Evolutionary conservation across 2,888 invertebrate species (phyloP).

Genomic region (Autographa pulchrina): DNA sequence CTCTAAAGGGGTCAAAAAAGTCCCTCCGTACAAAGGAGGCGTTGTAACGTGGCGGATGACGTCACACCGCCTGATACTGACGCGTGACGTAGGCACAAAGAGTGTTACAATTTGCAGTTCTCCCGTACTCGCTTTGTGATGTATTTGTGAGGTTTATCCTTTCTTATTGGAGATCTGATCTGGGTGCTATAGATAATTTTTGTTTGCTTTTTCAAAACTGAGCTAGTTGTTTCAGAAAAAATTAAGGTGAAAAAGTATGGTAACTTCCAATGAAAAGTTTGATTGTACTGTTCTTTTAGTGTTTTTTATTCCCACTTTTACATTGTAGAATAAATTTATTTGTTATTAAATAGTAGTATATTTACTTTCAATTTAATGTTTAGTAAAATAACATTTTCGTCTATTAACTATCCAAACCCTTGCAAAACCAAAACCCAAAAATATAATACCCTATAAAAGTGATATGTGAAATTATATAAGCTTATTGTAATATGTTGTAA

Average conservation of each 20-base stretch:
- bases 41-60: conserved; percentile 33
- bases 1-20: conserved; percentile 1
- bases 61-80: conserved; percentile 55
- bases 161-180: conserved; percentile 42
- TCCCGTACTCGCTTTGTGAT: conserved; percentile 31
- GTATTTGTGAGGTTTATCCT: conserved; percentile 19
- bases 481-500: background rate
- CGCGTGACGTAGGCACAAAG: conserved; percentile 64
- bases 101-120: conserved; percentile 52
- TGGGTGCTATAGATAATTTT: conserved; percentile 19
- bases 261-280: no score
- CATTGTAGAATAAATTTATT: no score
- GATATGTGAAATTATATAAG: no score
- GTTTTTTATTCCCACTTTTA: no score
- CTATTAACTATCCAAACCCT: background rate
- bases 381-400: background rate
- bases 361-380: no score
- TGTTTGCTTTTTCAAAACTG: conserved; percentile 11
- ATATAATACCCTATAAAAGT: no score
- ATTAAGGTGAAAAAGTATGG: background rate
- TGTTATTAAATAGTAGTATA: no score
- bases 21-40: conserved; percentile 31
- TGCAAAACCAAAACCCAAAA: no score
- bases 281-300: no score
- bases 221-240: background rate